Evolutionary conservation across 2,888 invertebrate species (phyloP).

Genomic region (Trissoscelio sp.): DNA sequence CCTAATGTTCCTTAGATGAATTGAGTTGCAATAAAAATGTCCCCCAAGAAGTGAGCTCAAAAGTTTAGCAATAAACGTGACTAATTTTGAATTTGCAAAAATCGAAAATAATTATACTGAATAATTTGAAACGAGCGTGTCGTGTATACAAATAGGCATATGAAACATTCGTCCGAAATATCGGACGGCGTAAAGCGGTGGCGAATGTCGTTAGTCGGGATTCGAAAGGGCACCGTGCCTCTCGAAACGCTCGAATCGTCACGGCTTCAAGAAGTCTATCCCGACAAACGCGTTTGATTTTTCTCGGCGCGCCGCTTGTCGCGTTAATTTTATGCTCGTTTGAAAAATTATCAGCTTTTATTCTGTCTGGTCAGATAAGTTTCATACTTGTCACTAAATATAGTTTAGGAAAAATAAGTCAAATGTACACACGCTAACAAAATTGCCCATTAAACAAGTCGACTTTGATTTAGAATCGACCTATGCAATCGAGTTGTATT

Average conservation of each 20-base stretch:
- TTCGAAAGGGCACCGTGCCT: constrained; percentile 61
- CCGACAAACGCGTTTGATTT: constrained; percentile 59
- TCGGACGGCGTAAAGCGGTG: constrained; percentile 14
- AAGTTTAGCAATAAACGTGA: no score
- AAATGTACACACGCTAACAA: not conserved
- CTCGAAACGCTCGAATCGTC: constrained; percentile 59
- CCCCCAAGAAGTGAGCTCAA: not conserved
- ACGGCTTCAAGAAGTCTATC: constrained; percentile 17
- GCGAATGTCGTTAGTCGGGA: constrained; percentile 51
- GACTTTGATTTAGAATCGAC: not conserved
- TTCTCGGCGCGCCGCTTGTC: constrained; percentile 42
- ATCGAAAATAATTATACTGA: no score
- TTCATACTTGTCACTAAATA: constrained; percentile 4
- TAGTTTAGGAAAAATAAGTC: not conserved
- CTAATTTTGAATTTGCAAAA: no score
- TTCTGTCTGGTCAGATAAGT: constrained; percentile 34
- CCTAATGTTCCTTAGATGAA: not conserved
- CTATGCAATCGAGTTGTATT: no score
- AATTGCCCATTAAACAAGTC: constrained; percentile 1
- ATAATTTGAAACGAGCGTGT: not conserved
- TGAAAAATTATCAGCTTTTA: constrained; percentile 46
- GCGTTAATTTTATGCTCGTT: constrained; percentile 47
- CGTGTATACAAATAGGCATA: not conserved
- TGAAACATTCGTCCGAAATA: constrained; percentile 28
- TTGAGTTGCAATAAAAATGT: not conserved